Evolutionary conservation across 2,888 invertebrate genomes (phyloP), one percentile per base, ranked within the genome.

Genomic region (Pollenia griseotomentosa): DNA sequence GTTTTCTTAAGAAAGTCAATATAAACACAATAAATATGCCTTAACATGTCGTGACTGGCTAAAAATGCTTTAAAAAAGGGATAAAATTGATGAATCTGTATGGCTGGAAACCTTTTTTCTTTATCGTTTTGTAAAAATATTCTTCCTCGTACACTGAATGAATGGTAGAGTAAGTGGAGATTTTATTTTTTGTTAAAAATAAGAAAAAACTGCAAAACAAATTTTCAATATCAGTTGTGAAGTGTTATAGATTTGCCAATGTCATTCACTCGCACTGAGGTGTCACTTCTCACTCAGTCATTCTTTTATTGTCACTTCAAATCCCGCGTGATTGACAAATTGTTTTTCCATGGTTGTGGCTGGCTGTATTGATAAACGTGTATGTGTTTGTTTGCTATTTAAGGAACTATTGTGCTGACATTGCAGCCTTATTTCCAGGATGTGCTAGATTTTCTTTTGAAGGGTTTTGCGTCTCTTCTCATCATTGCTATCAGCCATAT

Each of bases 271-370:
- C 57, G 40, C 68, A 65, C 46, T 79, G 48, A 66, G 74, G 63
- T 86, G 79, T 70, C 75, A 79, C 55, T 86, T 48, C 40, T 63
- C 63, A 63, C 46, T 65, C 68, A 73, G 48, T 86, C 71, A 83
- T 71, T 65, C 63, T 79, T 81, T 81, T 83, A 83, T 81, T 86
- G 83, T 83, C 86, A 86, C 81, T 87, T 87, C 63, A 73, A 84
- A 81, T 81, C 73, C 81, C 51, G 46, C 55, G 19, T 84, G 87
- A 87, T 87, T 87, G 87, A 87, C 84, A 87, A 87, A 87, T 86
- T 84, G 87, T 84, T 84, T 80, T 75, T 73, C 55, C 71, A 75
- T 74, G 42, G 57, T 66, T 61, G 61, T 44, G 80, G 48, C 51
- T 83, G 51, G 19, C 40, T 42, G 44, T 65, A 53, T 33, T 33